A percentile compares a stretch with the other conserved stretches of the same genome.
Evolutionary conservation across 1,140 invertebrate genomes (phyloP).

Genomic region (Cotesia glomerata): DNA sequence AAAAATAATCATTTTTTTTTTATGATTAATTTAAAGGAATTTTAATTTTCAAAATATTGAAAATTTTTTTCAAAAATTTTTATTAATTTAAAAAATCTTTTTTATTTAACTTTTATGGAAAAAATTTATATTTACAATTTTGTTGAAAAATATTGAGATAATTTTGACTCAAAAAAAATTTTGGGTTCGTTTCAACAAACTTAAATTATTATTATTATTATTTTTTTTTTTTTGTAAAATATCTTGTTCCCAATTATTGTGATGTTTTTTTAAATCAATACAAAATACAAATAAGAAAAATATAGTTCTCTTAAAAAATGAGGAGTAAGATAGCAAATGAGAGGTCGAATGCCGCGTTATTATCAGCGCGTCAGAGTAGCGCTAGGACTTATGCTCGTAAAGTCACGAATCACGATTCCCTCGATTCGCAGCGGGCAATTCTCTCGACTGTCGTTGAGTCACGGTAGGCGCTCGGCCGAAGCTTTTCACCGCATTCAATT

Average conservation of each 20-base stretch:
- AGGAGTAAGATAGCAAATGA: not conserved
- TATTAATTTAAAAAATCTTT: no score
- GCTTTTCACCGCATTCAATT: slow-evolving; percentile 45
- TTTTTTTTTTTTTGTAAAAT: no score
- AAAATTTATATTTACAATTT: no score
- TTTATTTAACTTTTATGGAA: no score
- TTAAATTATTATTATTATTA: no score
- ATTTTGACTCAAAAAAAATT: no score
- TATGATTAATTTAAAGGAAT: not conserved
- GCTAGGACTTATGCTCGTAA: slow-evolving; percentile 24
- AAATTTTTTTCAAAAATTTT: no score
- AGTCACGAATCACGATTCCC: slow-evolving; percentile 29
- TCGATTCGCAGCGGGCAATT: slow-evolving; percentile 6
- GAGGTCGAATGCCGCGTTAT: slow-evolving; percentile 2
- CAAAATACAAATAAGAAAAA: not conserved
- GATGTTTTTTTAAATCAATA: not conserved
- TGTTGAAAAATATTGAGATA: no score
- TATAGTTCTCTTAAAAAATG: not conserved
- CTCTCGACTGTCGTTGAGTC: slow-evolving; percentile 41
- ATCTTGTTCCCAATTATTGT: no score
- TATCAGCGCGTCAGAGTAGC: slow-evolving; percentile 23
- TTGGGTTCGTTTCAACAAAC: no score
- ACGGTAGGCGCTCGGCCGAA: slow-evolving; percentile 37
- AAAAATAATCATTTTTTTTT: no score
- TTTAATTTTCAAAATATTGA: no score